Base-by-base conservation (phyloP, 2,797 vertebrate species). In the Enteromius radiatus region DNA sequence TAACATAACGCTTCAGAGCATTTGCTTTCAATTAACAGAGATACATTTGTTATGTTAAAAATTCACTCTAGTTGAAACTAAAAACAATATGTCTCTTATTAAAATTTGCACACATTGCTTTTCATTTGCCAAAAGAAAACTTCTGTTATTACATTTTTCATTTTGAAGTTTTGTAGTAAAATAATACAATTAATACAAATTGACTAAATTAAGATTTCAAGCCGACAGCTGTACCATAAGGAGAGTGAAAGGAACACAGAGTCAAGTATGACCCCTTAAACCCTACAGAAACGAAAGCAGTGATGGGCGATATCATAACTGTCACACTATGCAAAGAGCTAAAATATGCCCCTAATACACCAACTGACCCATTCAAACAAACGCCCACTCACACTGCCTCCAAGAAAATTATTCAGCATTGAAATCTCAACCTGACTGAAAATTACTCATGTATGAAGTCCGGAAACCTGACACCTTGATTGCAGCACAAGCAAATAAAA, bases 401-500 rank as follows among this genome's bases (percentile, higher is more conserved):
- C 23, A 28, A 19, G 23, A 63, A 21, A 76, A 76, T 31, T 28
- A 63, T 76, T 63, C 38, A 63, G 23, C 38, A 45, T 10, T 76
- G 52, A 76, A 76, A 76, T 76, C 56, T 31, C 49, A 45, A 31
- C 9, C 38, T 14, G 23, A 28, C 38, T 76, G 33, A 76, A 76
- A 76, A 63, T 76, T 76, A 45, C 23, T 76, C 26, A 63, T 45
- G 38, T 31, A 63, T 45, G 5, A 76, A 76, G 75, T 63, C 23
- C 54, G 15, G 54, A 76, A 61, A 76, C 73, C 41, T 76, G 61
- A 65, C 61, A 47, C 59, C 43, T 78, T 78, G 76, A 65, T 31
- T 78, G 31, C 61, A 49, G 76, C 11, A 31, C 36, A 83, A 78
- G n/a, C 36, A 74, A 76, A 78, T 71, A 82, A 82, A 78, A 67